Evolutionary conservation across 2,113 vertebrate genomes (phyloP), one percentile per base, ranked within the genome.

Genomic region (Dicrurus megarhynchus): DNA sequence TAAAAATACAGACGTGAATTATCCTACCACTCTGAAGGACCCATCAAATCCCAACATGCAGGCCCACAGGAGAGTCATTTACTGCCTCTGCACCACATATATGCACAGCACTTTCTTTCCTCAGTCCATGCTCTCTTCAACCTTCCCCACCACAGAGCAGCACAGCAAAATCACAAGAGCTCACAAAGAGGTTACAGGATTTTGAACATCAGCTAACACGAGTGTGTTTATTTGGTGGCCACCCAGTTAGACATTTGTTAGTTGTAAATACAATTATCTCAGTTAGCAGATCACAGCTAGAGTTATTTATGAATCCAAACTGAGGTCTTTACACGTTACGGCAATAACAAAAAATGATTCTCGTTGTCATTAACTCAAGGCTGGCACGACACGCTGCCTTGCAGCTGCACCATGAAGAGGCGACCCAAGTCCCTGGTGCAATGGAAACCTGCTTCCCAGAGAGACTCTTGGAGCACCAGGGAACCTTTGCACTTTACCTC

Each of bases 401-500:
- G 49, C 60, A 71, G 61, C 26, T 3, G 11, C 42, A 47, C 33
- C 5, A 0, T 30, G 41, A 90, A 81, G 37, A 79, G 57, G 76
- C 1, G 8, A 91, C 50, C 79, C 64, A 59, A 83, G 57, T 81
- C 95, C 86, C 84, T 74, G 84, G 32, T 53, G 74, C 90, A 84
- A 57, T 6, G 18, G 73, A 94, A 94, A 93, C 37, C 76, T 94
- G 83, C 74, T 94, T 93, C 88, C 85, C 80, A 53, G 68, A 73
- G 65, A 88, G 50, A 95, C 79, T 87, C 93, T 92, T 52, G 80
- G 83, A 86, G 93, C 94, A 69, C 88, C 67, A 17, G 80, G 93
- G 68, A 88, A 78, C 64, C 89, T 95, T 95, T 57, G 76, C 84
- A 87, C 91, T 98, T 98, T 98, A 98, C 98, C 98, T 98, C 98